Base-by-base conservation (phyloP, 2,888 invertebrate species). In the Charanyca ferruginea region DNA sequence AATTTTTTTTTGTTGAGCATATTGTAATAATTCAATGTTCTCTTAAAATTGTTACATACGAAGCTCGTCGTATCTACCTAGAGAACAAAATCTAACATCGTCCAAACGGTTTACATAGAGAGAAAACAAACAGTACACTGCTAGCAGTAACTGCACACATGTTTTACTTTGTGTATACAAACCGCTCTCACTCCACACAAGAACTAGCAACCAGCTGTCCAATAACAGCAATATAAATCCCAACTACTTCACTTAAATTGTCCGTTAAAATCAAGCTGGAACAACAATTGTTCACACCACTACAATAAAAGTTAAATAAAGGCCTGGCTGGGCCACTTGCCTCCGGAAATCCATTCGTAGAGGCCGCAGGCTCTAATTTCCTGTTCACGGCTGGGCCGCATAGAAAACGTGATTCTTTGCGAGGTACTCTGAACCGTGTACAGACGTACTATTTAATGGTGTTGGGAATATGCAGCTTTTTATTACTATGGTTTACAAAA, bases 331-430 rank as follows among this genome's bases (percentile, higher is more conserved):
- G 82, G 81, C 80, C 81, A 83, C 80, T 86, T 74, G 70, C 80
- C 79, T 63, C 80, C 87, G 90, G 90, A 90, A 90, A 87, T 89
- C 89, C 87, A 90, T 90, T 88, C 86, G 82, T 84, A 84, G 83
- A 72, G 83, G 77, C 87, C 84, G 82, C 83, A 87, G 87, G 86
- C 88, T 86, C 90, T 89, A 89, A 90, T 90, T 90, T 90, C 90
- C 90, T 87, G 86, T 81, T 79, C 70, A 78, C 80, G 79, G 81
- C 78, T 79, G 74, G 74, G 71, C 78, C 83, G 81, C 82, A 83
- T 85, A 80, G 80, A 82, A 84, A 86, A 83, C 80, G 79, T 73
- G 78, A 83, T 79, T 75, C 82, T 77, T 81, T 71, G 61, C 53
- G 66, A 57, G 62, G 47, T 60, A 23, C 65, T 47, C 42, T 18